Percentiles rank a stretch among this genome's conserved stretches.
These are phyloP conservation scores for Paramacrobiotus metropolitanus DNA, from an alignment of 1,140 invertebrate genomes.

Conservation along the genomic window DNA sequence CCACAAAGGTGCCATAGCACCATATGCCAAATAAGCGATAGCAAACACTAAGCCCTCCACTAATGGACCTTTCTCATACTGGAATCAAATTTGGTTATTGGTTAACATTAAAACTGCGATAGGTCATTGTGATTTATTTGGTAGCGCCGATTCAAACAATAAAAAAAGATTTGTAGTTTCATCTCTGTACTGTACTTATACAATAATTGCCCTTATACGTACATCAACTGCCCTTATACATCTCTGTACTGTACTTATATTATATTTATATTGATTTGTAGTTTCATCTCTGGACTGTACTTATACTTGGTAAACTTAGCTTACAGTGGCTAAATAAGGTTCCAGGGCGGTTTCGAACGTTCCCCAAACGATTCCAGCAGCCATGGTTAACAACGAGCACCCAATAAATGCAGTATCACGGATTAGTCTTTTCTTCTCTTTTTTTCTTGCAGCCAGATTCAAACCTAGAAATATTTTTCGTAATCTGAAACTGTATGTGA, in stretches of 20 bases:
- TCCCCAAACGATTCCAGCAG: background rate
- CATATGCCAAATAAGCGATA: constrained; percentile 1
- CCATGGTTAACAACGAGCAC: background rate
- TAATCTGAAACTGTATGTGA: too few species aligned
- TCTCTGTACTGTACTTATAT: too few species aligned
- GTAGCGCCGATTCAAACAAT: too few species aligned
- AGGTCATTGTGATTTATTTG: too few species aligned
- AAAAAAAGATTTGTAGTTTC: too few species aligned
- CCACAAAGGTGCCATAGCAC: background rate
- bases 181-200: too few species aligned
- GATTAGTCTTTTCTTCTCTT: background rate
- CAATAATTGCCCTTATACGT: too few species aligned
- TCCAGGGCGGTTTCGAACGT: background rate
- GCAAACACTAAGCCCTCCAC: background rate
- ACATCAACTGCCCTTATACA: too few species aligned
- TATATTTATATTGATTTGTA: too few species aligned
- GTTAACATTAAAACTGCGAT: background rate
- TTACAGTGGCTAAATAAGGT: background rate
- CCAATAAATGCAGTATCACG: background rate
- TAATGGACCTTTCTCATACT: background rate
- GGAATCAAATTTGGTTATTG: background rate
- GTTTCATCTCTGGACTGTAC: too few species aligned
- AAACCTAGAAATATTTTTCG: background rate
- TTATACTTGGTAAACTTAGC: too few species aligned
- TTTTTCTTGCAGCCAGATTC: background rate